Conservation (phyloP, 2,113 vertebrate species). For the Heterotilapia buettikoferi region DNA sequence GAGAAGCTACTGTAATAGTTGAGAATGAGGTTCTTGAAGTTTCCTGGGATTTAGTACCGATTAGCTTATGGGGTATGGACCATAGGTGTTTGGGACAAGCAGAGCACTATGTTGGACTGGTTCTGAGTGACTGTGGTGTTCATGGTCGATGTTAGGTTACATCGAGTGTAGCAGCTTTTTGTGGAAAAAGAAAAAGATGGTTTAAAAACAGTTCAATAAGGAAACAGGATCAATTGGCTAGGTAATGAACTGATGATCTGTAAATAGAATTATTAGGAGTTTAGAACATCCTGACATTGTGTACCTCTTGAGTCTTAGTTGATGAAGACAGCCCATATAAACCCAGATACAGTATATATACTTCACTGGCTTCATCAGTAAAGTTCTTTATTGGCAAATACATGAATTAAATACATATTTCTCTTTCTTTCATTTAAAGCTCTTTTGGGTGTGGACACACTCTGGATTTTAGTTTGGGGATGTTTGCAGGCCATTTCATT, state of each 20-base stretch:
- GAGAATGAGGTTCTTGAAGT: not conserved
- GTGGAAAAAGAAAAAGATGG: not conserved
- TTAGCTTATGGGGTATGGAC: not conserved
- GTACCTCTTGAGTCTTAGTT: not conserved
- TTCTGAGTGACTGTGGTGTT: not conserved
- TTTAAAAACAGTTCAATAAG: not conserved
- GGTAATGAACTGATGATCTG: not conserved
- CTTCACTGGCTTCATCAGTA: not conserved
- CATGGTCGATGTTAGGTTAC: not conserved
- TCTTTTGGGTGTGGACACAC: not conserved
- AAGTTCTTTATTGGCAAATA: not conserved
- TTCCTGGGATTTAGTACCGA: not conserved
- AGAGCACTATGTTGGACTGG: not conserved
- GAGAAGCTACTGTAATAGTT: not conserved
- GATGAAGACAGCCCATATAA: not conserved
- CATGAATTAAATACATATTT: not conserved
- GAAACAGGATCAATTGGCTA: not conserved
- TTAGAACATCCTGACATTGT: not conserved
- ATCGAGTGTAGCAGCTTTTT: not conserved
- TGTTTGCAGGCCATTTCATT: slow-evolving; percentile 10
- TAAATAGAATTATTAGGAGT: not conserved
- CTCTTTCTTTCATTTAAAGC: not conserved
- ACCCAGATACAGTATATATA: not conserved
- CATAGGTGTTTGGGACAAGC: not conserved
- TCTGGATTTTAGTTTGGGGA: not conserved